Conservation (phyloP, 2,797 vertebrate genomes). For the Arctocebus calabarensis region DNA sequence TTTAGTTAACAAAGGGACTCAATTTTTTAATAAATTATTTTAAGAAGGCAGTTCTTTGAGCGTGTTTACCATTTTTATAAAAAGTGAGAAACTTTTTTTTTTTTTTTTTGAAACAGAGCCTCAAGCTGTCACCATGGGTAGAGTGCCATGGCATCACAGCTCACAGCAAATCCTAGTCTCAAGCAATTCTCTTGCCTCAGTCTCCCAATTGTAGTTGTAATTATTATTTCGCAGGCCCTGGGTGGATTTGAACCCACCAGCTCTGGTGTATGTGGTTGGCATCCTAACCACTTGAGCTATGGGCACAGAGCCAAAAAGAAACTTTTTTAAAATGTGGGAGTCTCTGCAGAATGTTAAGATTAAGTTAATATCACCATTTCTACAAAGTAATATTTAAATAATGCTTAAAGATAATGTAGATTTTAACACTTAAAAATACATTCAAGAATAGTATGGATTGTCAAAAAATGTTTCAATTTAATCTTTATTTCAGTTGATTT, state of each 20-base stretch:
- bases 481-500: conserved; percentile 52
- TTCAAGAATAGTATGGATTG: not conserved
- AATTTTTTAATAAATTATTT: conserved; percentile 15
- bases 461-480: not conserved
- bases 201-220: too few relatives aligned
- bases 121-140: too few relatives aligned
- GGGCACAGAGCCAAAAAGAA: not conserved
- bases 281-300: too few relatives aligned
- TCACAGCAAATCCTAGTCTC: too few relatives aligned
- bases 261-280: too few relatives aligned
- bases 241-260: too few relatives aligned
- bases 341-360: conserved; percentile 51
- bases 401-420: not conserved
- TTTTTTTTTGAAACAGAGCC: not conserved
- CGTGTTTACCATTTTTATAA: conserved; percentile 31
- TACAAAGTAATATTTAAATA: conserved; percentile 35
- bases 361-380: conserved; percentile 40
- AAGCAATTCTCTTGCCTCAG: too few relatives aligned
- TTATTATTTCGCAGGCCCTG: too few relatives aligned
- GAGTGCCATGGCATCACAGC: too few relatives aligned
- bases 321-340: not conserved
- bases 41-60: conserved; percentile 47
- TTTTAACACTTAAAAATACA: conserved; percentile 1
- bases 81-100: conserved; percentile 48
- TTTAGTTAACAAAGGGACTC: conserved; percentile 16